Evolutionary conservation across 2,888 invertebrate genomes (phyloP), one percentile per base, ranked within the genome.

Genomic region (Carcina quercana): DNA sequence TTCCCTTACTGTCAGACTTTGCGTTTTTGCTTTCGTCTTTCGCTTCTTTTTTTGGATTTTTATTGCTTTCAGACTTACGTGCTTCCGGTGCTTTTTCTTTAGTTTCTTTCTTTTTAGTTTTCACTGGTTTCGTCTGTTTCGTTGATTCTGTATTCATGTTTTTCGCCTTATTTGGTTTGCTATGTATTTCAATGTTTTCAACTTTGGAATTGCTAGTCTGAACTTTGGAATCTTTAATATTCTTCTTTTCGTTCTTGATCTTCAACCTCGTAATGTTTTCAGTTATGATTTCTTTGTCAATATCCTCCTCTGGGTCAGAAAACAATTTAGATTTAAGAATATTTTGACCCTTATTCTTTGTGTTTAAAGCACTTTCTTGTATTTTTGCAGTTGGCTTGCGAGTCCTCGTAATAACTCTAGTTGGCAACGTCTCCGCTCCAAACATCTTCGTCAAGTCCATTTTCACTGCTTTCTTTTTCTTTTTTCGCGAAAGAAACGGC

Each of bases 341-440:
- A 35, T 44, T 64, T 19, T 52, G 46, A 2, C 40, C 26, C 1
- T 36, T 14, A 29, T 47, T 57, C 34, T 59, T 63, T 8, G 30
- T 36, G n/a, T 32, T 28, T 7, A 38, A 43, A 15, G 50, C 50
- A 28, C 34, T 35, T n/a, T 53, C 48, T 37, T 50, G 47, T 10
- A 64, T 29, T 52, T 66, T 80, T 2, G 43, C 21, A 2, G 76
- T 60, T n/a, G 73, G 75, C 55, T 75, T 79, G 30, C 75, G 56
- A 13, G 67, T 55, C 27, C 80, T 52, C 1, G 67, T 73, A 19
- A 71, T 60, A n/a, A 73, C 42, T 50, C 75, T 63, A 5, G 68
- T 53, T 0, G 79, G 79, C 21, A 78, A 38, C 1, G 55, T 35
- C 27, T 67, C 60, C 10, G 52, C 36, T 32, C 72, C 60, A 35